phyloP scores from a whole-genome alignment of 2,888 invertebrate genomes.

The Nemoura dubitans region DNA sequence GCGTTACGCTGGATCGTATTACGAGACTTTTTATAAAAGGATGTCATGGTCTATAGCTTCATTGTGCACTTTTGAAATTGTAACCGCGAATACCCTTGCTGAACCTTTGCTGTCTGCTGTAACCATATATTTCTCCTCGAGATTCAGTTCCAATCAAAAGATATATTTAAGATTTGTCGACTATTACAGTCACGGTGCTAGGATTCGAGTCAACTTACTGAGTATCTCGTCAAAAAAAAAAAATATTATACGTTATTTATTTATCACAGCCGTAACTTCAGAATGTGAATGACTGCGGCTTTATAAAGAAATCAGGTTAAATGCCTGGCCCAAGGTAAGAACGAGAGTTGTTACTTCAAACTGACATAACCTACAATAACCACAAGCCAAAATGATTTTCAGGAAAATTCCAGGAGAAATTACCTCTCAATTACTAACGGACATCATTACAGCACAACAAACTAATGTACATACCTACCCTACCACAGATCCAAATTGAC shows the following conservation, averaged over 20 bases:
- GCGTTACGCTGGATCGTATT: neutral
- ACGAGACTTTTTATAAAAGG: neutral
- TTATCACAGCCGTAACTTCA: neutral
- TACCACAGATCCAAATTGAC: neutral
- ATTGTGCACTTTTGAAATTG: neutral
- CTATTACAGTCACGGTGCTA: neutral
- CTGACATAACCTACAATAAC: slow-evolving; percentile 2
- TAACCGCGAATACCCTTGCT: neutral
- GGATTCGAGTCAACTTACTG: neutral
- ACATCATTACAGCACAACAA: neutral
- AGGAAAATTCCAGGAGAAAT: neutral
- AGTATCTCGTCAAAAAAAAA: neutral
- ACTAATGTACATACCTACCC: neutral
- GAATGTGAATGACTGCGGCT: neutral
- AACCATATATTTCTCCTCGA: neutral
- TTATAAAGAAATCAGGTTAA: neutral
- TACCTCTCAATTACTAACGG: neutral
- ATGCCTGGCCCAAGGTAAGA: neutral
- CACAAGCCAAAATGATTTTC: neutral
- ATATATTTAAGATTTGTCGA: neutral
- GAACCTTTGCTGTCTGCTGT: neutral
- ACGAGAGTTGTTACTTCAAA: neutral
- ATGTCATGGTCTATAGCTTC: neutral
- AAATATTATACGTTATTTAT: neutral
- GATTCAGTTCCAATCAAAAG: neutral